Evolutionary conservation across 2,113 vertebrate genomes (phyloP).

Genomic region (Epinephelus moara): DNA sequence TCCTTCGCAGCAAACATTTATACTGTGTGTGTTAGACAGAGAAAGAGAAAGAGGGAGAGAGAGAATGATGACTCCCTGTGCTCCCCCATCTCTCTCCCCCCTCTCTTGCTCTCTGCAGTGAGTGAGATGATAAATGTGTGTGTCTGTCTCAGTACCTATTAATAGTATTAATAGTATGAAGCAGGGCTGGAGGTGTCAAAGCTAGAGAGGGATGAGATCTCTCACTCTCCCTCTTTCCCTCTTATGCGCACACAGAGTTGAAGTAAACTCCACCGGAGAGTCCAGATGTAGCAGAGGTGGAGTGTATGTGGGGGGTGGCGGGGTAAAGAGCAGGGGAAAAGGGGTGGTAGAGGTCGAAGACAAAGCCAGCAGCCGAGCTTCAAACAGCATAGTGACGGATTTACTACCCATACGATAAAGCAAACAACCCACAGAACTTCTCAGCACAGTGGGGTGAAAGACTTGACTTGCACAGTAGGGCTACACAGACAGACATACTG

Average conservation of each 20-base stretch:
- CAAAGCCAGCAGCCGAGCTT: slow-evolving; percentile 67
- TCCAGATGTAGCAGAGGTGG: slow-evolving; percentile 69
- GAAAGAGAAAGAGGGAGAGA: slow-evolving; percentile 13
- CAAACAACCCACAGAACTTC: slow-evolving; percentile 49
- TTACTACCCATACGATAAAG: slow-evolving; percentile 70
- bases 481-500: slow-evolving; percentile 46
- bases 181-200: slow-evolving; percentile 70
- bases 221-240: slow-evolving; percentile 31
- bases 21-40: slow-evolving; percentile 18
- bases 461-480: slow-evolving; percentile 33
- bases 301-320: slow-evolving; percentile 13
- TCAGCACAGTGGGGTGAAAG: slow-evolving; percentile 37
- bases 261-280: slow-evolving; percentile 34
- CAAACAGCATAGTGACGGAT: slow-evolving; percentile 66
- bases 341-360: slow-evolving; percentile 50
- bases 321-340: slow-evolving; percentile 7
- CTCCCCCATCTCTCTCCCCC: slow-evolving; percentile 26
- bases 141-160: slow-evolving; percentile 74
- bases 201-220: slow-evolving; percentile 58
- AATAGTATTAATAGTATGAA: slow-evolving; percentile 75
- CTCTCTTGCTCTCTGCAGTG: slow-evolving; percentile 45
- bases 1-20: slow-evolving; percentile 50
- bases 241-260: slow-evolving; percentile 38
- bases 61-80: slow-evolving; percentile 46
- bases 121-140: slow-evolving; percentile 74